Evolutionary conservation across 2,113 vertebrate species (phyloP).

Genomic region (Phalacrocorax pelagicus): DNA sequence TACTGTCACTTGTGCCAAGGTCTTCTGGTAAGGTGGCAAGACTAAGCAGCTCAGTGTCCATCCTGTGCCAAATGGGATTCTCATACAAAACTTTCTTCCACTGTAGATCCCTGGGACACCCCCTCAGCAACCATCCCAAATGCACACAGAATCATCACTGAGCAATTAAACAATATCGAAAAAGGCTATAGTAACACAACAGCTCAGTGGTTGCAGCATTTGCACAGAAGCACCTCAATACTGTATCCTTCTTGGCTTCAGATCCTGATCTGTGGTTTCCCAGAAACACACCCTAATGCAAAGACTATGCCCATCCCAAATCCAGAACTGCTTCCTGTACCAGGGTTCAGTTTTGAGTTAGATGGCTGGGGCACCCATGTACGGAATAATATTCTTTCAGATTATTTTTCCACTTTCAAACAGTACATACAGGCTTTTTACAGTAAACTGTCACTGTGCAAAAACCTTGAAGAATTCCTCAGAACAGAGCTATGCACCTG

Average conservation of each 20-base stretch:
- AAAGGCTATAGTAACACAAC: background rate
- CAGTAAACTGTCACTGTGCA: background rate
- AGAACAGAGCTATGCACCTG: background rate
- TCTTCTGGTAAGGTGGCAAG: background rate
- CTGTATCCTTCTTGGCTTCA: background rate
- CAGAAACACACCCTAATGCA: background rate
- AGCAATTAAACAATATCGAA: background rate
- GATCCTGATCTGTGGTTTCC: background rate
- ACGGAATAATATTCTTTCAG: background rate
- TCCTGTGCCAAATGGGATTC: background rate
- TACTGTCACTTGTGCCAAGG: background rate
- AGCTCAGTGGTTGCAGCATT: background rate
- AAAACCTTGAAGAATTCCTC: background rate
- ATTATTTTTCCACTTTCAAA: background rate
- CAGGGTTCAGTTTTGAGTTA: background rate
- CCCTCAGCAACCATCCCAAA: background rate
- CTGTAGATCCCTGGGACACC: background rate
- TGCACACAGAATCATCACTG: rapidly evolving
- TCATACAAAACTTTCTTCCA: background rate
- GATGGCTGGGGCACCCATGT: background rate
- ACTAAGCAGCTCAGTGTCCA: background rate
- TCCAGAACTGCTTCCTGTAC: background rate
- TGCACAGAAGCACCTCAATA: background rate
- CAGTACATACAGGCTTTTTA: background rate
- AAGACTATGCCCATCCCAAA: background rate